Evolutionary conservation across 2,113 vertebrate species (phyloP).

Genomic region (Pyrgilauda ruficollis): DNA sequence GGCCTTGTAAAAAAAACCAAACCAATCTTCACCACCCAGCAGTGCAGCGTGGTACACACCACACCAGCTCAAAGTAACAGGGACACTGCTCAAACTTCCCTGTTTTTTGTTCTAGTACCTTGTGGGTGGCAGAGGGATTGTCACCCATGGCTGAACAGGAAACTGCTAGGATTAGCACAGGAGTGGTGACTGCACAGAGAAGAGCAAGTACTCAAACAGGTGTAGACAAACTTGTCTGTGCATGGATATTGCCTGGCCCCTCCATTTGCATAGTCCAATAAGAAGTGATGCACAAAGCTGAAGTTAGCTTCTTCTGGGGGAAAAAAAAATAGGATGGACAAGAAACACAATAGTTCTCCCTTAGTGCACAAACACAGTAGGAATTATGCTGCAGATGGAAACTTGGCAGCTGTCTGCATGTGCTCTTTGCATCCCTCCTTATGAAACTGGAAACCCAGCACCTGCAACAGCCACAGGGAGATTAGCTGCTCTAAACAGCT

Average conservation of each 20-base stretch:
- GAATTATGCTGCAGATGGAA: background rate
- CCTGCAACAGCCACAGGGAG: background rate
- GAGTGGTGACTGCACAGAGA: background rate
- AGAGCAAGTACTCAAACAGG: background rate
- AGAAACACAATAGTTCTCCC: background rate
- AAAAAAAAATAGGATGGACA: background rate
- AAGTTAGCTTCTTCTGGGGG: background rate
- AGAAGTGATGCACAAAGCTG: background rate
- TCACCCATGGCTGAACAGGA: background rate
- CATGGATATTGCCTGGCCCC: background rate
- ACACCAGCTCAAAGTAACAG: background rate
- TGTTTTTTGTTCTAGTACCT: background rate
- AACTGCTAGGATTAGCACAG: background rate
- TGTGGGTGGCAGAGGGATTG: background rate
- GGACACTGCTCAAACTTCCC: background rate
- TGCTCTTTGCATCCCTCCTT: background rate
- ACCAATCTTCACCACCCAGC: background rate
- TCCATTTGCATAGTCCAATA: background rate
- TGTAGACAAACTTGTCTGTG: background rate
- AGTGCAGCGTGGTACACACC: accelerated
- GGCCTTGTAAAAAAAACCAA: background rate
- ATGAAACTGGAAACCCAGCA: background rate
- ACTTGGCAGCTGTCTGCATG: background rate
- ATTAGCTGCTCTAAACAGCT: background rate
- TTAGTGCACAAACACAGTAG: background rate